Base-by-base conservation (phyloP, 2,797 vertebrate species). In the Pseudotriccus pelzelni region DNA sequence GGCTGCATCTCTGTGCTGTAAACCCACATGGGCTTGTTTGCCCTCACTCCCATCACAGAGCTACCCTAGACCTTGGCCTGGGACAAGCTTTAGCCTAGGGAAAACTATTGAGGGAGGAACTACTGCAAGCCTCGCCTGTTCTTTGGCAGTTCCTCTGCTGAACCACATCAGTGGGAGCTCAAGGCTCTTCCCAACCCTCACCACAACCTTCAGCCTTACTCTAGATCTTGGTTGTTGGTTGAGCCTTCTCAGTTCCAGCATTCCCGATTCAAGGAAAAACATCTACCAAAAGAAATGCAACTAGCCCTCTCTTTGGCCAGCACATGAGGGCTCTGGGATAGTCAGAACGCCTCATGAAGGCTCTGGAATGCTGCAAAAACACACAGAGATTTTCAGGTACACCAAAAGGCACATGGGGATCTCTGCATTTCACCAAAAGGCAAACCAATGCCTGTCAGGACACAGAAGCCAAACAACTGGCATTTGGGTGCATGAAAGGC, bases 391-490 rank as follows among this genome's bases (percentile, higher is more conserved):
- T 46, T 60, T 76, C 53, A 50, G 6, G 11, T 50, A 12, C 25
- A 24, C 55, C 43, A 53, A 49, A 66, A 76, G 24, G 41, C 37
- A 32, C 23, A 9, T 0, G 0, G 22, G 67, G 12, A 37, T 11
- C 37, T 81, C 62, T 68, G 32, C 19, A 37, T 16, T 21, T 28
- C 37, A 44, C 21, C 21, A 16, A 67, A 76, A 77, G 47, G 13
- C 39, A 74, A 73, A 86, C 6, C 37, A 59, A 2, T 28, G n/a
- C 28, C 30, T 84, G 58, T 66, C 53, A 84, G 72, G 36, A 58
- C 14, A 62, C 14, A 23, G 25, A 64, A 84, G 41, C 4, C 32
- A 68, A 90, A 49, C 2, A 1, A 50, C 24, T 52, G 44, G 41
- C 7, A 19, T 56, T 23, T 44, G 53, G 20, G 23, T 60, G 14